Conservation (phyloP, 2,888 invertebrate genomes). For the Thymelicus sylvestris region DNA sequence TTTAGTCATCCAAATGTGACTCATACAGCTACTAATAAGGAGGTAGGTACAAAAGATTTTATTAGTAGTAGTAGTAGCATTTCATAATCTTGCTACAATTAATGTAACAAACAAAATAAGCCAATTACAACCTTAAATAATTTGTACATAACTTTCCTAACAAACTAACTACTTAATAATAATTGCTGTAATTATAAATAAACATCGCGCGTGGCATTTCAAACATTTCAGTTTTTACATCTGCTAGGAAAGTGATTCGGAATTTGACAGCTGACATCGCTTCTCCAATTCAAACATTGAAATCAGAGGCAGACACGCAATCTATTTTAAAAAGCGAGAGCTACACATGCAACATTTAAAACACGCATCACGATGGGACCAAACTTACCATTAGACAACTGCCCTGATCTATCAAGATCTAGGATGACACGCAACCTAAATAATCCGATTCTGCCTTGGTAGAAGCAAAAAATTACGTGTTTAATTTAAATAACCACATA, state of each 20-base stretch:
- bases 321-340: neutral
- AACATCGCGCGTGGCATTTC: neutral
- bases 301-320: constrained; percentile 12
- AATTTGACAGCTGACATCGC: constrained; percentile 13
- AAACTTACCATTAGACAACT: neutral
- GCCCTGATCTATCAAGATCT: neutral
- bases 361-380: neutral
- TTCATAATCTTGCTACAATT: no score
- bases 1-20: no score
- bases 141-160: neutral
- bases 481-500: no score
- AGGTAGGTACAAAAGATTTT: no score
- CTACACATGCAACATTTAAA: constrained; percentile 2
- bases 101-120: no score
- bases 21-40: no score
- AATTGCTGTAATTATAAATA: constrained; percentile 1
- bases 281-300: constrained; percentile 14
- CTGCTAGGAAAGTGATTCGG: neutral
- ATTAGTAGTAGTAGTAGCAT: no score
- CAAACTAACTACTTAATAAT: neutral
- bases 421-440: no score
- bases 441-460: no score
- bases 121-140: no score
- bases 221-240: constrained; percentile 1
- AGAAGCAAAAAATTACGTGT: no score